phyloP scores from a whole-genome alignment of 1,140 invertebrate genomes.

The Drosophila melanogaster region Release_6_plus_ISO1_MT NT_033779.5:20088001-20088500 shows the following conservation, averaged over 20 bases:
- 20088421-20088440: constrained; percentile 85
- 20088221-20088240: constrained; percentile 87
- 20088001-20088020: constrained; percentile 87
- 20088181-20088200: constrained; percentile 84
- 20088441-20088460: constrained; percentile 51
- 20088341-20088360: constrained; percentile 86
- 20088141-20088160: constrained; percentile 89
- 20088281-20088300: constrained; percentile 85
- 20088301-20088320: constrained; percentile 85
- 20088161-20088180: constrained; percentile 86
- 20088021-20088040: constrained; percentile 86
- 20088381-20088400: constrained; percentile 88
- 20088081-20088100: constrained; percentile 83
- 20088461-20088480: constrained; percentile 88
- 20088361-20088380: constrained; percentile 86
- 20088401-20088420: constrained; percentile 88
- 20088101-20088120: constrained; percentile 87
- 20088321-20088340: constrained; percentile 88
- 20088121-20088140: constrained; percentile 89
- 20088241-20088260: constrained; percentile 88
- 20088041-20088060: constrained; percentile 86
- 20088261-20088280: constrained; percentile 86
- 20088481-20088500: constrained; percentile 87
- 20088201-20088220: constrained; percentile 43
- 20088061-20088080: constrained; percentile 86